Conservation (phyloP, 2,888 invertebrate genomes). For the Sussaba pulchella region DNA sequence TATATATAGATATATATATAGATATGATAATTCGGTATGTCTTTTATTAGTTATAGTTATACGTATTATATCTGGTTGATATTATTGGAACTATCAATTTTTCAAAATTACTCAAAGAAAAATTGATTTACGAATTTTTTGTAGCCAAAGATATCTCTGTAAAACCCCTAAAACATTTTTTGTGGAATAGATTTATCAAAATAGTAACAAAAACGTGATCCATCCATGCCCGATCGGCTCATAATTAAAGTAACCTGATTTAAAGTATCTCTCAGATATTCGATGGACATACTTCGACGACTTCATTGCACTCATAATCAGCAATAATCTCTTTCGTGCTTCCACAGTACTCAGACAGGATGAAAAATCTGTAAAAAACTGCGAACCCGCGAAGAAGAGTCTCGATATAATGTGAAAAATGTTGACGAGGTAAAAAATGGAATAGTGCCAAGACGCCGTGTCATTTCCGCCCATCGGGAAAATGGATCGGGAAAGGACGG, state of each 20-base stretch:
- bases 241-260: not conserved
- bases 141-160: no score
- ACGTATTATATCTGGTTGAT: no score
- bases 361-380: not conserved
- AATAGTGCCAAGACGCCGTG: slow-evolving; percentile 30
- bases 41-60: no score
- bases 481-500: slow-evolving; percentile 11
- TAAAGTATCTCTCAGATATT: not conserved
- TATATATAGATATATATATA: no score
- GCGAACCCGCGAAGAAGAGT: not conserved
- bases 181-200: no score
- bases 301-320: not conserved
- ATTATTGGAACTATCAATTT: no score
- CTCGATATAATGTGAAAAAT: slow-evolving; percentile 8
- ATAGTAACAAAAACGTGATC: not conserved
- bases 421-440: slow-evolving; percentile 23
- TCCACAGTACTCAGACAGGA: not conserved
- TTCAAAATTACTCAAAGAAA: no score
- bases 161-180: no score
- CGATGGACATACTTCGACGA: not conserved
- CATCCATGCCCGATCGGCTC: not conserved
- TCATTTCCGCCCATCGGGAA: slow-evolving; percentile 8
- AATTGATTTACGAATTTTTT: no score
- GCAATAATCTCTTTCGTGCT: slow-evolving; percentile 8
- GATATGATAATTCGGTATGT: no score